These are phyloP conservation scores for Eremobia ochroleuca DNA, from an alignment of 2,888 invertebrate species.

Conservation along the genomic window DNA sequence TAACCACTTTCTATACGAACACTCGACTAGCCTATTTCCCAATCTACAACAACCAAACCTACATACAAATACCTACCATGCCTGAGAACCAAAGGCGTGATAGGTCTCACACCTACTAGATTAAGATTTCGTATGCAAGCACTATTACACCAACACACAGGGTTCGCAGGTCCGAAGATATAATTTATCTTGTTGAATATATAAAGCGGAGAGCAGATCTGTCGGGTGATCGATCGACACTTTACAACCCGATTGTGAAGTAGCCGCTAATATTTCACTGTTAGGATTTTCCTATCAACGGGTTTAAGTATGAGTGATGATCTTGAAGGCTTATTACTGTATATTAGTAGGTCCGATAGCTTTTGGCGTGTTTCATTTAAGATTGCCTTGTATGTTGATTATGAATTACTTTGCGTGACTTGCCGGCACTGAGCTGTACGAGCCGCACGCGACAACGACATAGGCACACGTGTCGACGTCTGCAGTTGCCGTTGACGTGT, in stretches of 20 bases:
- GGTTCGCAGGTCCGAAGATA: conserved; percentile 44
- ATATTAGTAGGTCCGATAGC: conserved; percentile 31
- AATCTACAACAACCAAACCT: conserved; percentile 1
- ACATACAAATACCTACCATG: not conserved
- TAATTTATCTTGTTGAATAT: conserved; percentile 51
- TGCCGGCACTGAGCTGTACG: not conserved
- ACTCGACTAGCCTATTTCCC: not conserved
- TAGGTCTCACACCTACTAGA: conserved; percentile 27
- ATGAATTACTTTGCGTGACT: conserved; percentile 2
- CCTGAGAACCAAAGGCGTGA: conserved; percentile 18
- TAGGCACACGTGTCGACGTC: no score
- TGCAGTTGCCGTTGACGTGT: no score
- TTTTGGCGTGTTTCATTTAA: not conserved
- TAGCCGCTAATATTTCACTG: conserved; percentile 54
- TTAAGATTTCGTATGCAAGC: conserved; percentile 22
- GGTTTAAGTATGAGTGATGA: conserved; percentile 53
- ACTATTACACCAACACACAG: conserved; percentile 12
- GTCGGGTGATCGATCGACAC: conserved; percentile 51
- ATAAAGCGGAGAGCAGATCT: conserved; percentile 40
- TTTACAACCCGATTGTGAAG: conserved; percentile 51
- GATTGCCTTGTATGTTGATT: not conserved
- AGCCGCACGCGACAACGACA: no score
- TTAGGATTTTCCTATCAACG: conserved; percentile 59
- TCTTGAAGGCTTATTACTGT: conserved; percentile 7
- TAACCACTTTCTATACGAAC: not conserved